Evolutionary conservation across 2,888 invertebrate species (phyloP).

Genomic region (Hirtodrosophila trivittata): DNA sequence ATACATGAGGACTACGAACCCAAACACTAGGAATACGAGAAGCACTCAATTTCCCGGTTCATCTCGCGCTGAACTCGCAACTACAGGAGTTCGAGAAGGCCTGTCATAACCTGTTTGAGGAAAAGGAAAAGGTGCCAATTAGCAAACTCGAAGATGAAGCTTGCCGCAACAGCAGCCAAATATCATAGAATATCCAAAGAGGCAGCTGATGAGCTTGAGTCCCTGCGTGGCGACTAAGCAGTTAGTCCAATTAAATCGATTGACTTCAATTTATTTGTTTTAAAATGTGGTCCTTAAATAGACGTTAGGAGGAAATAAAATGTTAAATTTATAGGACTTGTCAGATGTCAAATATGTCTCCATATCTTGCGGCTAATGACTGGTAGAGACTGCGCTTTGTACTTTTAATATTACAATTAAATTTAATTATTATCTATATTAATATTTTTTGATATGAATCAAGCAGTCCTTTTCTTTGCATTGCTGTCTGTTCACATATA

Average conservation of each 20-base stretch:
- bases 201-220: conserved; percentile 86
- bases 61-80: conserved; percentile 86
- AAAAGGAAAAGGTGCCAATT: conserved; percentile 87
- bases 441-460: too few relatives aligned
- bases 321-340: conserved; percentile 48
- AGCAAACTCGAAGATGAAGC: conserved; percentile 87
- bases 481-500: too few relatives aligned
- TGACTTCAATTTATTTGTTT: conserved; percentile 36
- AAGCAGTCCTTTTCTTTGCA: too few relatives aligned
- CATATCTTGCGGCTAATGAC: too few relatives aligned
- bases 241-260: conserved; percentile 3
- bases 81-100: conserved; percentile 95
- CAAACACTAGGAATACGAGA: conserved; percentile 94
- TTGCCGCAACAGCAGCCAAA: conserved; percentile 86
- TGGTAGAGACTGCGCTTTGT: too few relatives aligned
- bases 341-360: too few relatives aligned
- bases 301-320: conserved; percentile 64
- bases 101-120: conserved; percentile 88
- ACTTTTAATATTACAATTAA: too few relatives aligned
- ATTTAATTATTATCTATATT: too few relatives aligned
- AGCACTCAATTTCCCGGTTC: conserved; percentile 90
- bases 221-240: conserved; percentile 80
- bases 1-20: conserved; percentile 93
- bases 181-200: conserved; percentile 88
- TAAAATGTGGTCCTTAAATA: conserved; percentile 54